phyloP scores from a whole-genome alignment of 2,113 vertebrate species.

The Entelurus aequoreus region DNA sequence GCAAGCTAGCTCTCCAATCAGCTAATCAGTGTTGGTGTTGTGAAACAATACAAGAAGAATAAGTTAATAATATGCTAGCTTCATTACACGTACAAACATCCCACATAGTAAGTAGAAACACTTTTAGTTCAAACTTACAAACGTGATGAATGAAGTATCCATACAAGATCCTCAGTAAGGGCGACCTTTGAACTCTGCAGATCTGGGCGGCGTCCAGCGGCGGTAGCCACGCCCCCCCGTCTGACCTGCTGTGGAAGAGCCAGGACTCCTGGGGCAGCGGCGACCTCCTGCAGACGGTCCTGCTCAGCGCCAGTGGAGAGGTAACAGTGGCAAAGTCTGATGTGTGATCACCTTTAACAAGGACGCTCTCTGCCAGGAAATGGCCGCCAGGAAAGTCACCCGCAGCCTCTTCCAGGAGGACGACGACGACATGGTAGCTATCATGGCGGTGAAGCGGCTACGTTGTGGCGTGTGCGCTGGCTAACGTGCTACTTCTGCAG shows the following conservation, averaged over 20 bases:
- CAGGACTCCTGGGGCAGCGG: slow-evolving; percentile 89
- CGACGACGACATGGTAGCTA: slow-evolving; percentile 79
- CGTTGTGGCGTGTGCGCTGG: background rate
- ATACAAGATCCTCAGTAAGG: no score
- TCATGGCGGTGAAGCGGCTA: no score
- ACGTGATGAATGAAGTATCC: no score
- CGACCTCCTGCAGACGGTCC: slow-evolving; percentile 82
- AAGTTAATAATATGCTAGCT: no score
- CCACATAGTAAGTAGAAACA: no score
- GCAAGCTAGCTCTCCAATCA: no score
- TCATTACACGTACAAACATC: no score
- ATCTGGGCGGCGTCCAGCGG: slow-evolving; percentile 86
- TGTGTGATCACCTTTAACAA: background rate
- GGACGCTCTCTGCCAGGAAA: slow-evolving; percentile 72
- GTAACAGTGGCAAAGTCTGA: slow-evolving; percentile 48
- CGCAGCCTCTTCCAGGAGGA: slow-evolving; percentile 80
- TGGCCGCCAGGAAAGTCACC: slow-evolving; percentile 90
- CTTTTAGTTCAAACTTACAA: no score
- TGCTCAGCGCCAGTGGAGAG: slow-evolving; percentile 85
- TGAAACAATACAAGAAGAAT: no score
- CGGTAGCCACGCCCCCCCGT: slow-evolving; percentile 82
- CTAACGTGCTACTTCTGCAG: slow-evolving; percentile 61
- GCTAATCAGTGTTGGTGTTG: no score
- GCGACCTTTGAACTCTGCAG: slow-evolving; percentile 48
- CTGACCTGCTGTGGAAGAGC: slow-evolving; percentile 88